Base-by-base conservation (phyloP, 2,888 invertebrate genomes). In the Rugalucina vietnamica region DNA sequence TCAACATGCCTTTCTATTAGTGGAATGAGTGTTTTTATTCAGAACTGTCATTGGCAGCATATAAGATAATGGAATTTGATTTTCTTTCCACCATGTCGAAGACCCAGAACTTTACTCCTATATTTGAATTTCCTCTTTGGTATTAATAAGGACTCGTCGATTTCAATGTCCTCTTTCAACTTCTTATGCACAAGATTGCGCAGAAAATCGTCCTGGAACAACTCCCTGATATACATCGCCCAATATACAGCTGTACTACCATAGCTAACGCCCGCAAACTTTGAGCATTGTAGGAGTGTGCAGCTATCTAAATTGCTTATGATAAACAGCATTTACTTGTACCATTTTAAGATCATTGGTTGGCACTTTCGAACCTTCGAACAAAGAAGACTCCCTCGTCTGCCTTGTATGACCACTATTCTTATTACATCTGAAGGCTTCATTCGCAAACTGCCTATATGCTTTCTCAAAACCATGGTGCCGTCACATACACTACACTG, bases 81-180 rank as follows among this genome's bases (percentile, higher is more conserved):
- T 43, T 8, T 18, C 43, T 43, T 43, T 43, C 43, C 43, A 43
- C 43, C 43, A 43, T 43, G 18, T 18, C 43, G 18, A 43, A 43
- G 8, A 43, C 18, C 43, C 43, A 43, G 43, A 85, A 36, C 36
- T 78, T 78, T 18, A 29, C 29, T 8, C 77, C 77, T 36, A 50
- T 65, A 14, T 69, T 36, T 34, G 79, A 70, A 70, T 85, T 74
- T 27, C 85, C 82, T 36, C 76, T 27, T 24, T 85, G 73, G 57
- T 82, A 75, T 36, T 85, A 77, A 77, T 0, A 77, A 32, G 32
- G 69, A 70, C 32, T 77, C 77, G 27, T 77, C 43, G 8, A 43
- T 8, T 18, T 43, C 43, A 43, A 43, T 43, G 10, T 12, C 43
- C 8, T 18, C 43, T 12, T 8, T 8, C 43, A 43, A 18, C 10